phyloP scores from a whole-genome alignment of 2,113 vertebrate species.

The Lucifuga dentata region DNA sequence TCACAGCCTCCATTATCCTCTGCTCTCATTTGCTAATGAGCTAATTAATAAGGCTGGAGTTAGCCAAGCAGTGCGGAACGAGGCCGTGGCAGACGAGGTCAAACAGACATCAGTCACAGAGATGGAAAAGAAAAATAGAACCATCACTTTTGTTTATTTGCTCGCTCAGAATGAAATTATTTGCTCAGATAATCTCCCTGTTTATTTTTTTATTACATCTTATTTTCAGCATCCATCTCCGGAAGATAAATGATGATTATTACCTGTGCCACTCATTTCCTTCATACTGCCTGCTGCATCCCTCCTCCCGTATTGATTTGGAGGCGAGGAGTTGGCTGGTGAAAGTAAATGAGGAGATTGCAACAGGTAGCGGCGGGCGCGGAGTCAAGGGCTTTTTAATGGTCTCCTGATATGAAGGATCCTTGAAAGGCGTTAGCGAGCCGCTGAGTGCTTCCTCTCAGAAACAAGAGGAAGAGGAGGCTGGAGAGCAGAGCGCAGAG shows the following conservation, averaged over 20 bases:
- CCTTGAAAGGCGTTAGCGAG: conserved; percentile 19
- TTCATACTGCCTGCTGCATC: not conserved
- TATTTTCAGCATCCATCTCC: conserved; percentile 30
- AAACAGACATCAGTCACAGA: conserved; percentile 22
- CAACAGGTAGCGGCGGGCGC: conserved; percentile 45
- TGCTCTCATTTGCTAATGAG: conserved; percentile 52
- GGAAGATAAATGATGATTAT: conserved; percentile 36
- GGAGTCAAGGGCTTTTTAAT: conserved; percentile 58
- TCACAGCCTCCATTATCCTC: too few relatives aligned
- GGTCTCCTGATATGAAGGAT: conserved; percentile 41
- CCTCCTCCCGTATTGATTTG: conserved; percentile 43
- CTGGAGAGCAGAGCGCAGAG: not conserved
- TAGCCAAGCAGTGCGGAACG: conserved; percentile 22
- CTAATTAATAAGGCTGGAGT: conserved; percentile 63
- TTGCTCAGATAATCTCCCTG: conserved; percentile 25
- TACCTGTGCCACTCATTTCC: conserved; percentile 36
- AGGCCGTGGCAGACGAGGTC: conserved; percentile 17
- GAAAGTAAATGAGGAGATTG: conserved; percentile 52
- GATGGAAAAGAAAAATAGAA: conserved; percentile 10
- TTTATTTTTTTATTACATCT: conserved; percentile 1
- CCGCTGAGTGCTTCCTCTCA: conserved; percentile 20
- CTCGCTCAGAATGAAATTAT: conserved; percentile 13
- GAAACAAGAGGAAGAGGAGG: conserved; percentile 4
- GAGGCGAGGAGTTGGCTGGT: conserved; percentile 19
- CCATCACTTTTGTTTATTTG: conserved; percentile 34